Percentiles rank a stretch among this genome's conserved stretches.
phyloP scores from a whole-genome alignment of 2,797 vertebrate genomes.

The Crocodylus rhombifer region DNA sequence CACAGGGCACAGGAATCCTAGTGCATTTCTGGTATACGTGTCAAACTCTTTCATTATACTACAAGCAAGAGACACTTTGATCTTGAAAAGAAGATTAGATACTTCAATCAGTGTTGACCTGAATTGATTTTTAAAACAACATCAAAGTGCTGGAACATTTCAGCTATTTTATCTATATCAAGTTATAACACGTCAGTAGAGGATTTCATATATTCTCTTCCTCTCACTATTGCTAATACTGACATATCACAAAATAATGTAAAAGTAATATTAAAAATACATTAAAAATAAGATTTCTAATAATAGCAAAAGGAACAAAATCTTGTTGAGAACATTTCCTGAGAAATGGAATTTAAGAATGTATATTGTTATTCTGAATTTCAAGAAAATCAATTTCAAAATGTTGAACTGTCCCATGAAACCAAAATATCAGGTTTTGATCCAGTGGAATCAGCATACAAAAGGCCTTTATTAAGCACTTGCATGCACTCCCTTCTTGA shows the following conservation, averaged over 20 bases:
- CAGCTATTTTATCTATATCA: not conserved
- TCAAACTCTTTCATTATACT: not conserved
- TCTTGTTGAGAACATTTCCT: not conserved
- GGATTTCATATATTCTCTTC: not conserved
- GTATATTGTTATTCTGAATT: not conserved
- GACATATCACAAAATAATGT: not conserved
- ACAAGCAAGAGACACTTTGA: not conserved
- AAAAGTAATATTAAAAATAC: not conserved
- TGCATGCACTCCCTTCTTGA: not conserved
- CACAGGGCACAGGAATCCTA: too few relatives aligned
- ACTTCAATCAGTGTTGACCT: not conserved
- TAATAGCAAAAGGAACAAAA: not conserved
- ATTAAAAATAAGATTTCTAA: not conserved
- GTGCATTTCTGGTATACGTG: not conserved
- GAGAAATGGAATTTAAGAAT: not conserved
- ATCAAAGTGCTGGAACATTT: not conserved
- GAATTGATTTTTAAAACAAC: not conserved
- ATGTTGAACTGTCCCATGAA: not conserved
- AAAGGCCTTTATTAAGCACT: not conserved
- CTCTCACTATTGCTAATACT: not conserved
- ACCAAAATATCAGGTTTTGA: not conserved
- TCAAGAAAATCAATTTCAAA: accelerated
- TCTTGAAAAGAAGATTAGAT: not conserved
- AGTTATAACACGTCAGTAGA: not conserved
- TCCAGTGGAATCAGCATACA: not conserved